A percentile compares a stretch with the other conserved stretches of the same genome.
These are phyloP conservation scores for Oncopeltus fasciatus DNA, from an alignment of 1,140 invertebrate genomes.

Conservation along the genomic window DNA sequence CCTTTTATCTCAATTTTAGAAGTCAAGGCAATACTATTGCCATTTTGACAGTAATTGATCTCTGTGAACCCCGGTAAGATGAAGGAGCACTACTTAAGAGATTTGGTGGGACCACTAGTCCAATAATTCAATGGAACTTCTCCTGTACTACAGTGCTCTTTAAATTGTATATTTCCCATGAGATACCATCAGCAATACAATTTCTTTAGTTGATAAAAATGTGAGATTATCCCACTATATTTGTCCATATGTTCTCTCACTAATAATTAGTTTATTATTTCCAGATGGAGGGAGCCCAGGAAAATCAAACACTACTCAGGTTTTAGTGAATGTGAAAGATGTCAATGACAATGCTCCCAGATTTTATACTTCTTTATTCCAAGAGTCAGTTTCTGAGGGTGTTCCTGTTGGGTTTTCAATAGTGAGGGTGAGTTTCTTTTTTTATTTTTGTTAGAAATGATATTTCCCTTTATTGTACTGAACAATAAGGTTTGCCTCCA, in stretches of 20 bases:
- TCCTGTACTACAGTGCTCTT: no score
- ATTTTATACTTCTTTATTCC: constrained; percentile 83
- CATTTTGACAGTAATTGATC: no score
- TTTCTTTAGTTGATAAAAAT: neutral
- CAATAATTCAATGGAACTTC: no score
- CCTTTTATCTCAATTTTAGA: no score
- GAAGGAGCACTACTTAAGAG: no score
- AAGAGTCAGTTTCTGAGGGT: constrained; percentile 85
- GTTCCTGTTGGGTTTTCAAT: constrained; percentile 73
- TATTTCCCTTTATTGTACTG: neutral
- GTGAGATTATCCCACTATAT: no score
- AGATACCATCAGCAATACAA: neutral
- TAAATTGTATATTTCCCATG: neutral
- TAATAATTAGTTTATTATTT: constrained; percentile 20
- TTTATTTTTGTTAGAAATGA: neutral
- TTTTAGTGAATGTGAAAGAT: constrained; percentile 79
- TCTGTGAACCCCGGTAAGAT: no score
- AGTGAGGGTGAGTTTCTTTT: constrained; percentile 36
- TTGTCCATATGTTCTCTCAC: no score
- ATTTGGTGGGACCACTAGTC: no score
- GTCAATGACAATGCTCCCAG: constrained; percentile 87
- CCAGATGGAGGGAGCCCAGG: constrained; percentile 76
- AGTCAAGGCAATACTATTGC: no score
- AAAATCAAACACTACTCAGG: constrained; percentile 79
- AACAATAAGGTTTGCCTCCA: neutral